Evolutionary conservation across 2,797 vertebrate species (phyloP), one percentile per base, ranked within the genome.

Genomic region (Pelochelys cantorii): DNA sequence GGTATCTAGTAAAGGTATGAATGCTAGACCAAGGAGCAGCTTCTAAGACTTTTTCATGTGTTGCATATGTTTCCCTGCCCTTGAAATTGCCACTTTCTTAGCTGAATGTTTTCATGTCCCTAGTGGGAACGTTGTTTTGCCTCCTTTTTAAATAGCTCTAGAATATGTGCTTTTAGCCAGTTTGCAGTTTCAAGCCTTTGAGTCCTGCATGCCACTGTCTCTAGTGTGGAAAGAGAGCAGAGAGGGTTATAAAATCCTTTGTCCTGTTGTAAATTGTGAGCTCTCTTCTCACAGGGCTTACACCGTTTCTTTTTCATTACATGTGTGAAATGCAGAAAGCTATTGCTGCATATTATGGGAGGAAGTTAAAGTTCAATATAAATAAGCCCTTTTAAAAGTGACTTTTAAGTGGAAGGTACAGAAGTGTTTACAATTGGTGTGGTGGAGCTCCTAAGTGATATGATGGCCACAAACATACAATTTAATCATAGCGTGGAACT

Each of bases 201-300:
- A 94, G 86, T 48, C n/a, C 82, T 85, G 90, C 52, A 42, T 81
- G 42, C 88, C 87, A 52, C 7, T 57, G 1, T 78, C 37, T 90
- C 11, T 62, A 65, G 59, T 53, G 60, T 80, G 31, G 34, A 31
- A 23, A 80, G 2, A 68, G 27, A 0, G 0, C 60, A 78, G 56
- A 87, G 89, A 29, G 79, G 29, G n/a, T 92, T 29, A 18, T 77
- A 54, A 79, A 91, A 54, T 90, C 90, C n/a, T 95, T 87, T 81
- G 20, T 91, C 27, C 29, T 88, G 14, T 62, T 87, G 18, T 7
- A 65, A 90, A 80, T 27, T 59, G 84, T 85, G 54, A 87, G 14
- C 57, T 83, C 11, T 11, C 87, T 88, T 78, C 29, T 90, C 90
- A 79, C 8, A 65, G 89, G 81, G 57, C 53, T n/a, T 81, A 25